Base-by-base conservation (phyloP, 2,113 vertebrate species). In the Sebastes schlegelii region DNA sequence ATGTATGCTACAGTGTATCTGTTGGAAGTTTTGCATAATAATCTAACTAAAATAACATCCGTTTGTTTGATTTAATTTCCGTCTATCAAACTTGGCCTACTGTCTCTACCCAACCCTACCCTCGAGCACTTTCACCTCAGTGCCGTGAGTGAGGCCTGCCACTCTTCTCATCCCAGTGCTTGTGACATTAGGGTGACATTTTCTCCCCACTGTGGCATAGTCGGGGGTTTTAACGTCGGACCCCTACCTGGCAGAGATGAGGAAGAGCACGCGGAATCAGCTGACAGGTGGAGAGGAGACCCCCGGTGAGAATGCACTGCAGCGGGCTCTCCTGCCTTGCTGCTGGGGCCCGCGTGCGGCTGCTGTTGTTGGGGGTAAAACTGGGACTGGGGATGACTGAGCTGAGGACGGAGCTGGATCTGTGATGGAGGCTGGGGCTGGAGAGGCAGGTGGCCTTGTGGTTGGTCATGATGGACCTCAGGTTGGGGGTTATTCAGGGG, bases 151-250 rank as follows among this genome's bases (percentile, higher is more conserved):
- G 87, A 86, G 74, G 85, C 87, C 88, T 94, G 92, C 80, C 92
- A 92, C 57, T 94, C 87, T 92, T 79, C 82, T 60, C 66, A 57
- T 88, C 86, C 83, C 88, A 76, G 4, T 10, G 65, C 86, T 57
- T 51, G 71, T 92, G 92, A 93, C 90, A 94, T 94, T 94, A 80
- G 70, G 52, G 55, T 94, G 91, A 90, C 90, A 94, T 94, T 94
- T 94, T 79, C 87, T 80, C 83, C 92, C 90, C 81, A 90, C 90
- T 90, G 90, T 82, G 89, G 49, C 83, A 57, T 89, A 86, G 86
- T 87, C 4, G 81, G 83, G 82, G 75, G 83, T 71, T 79, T 83
- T 75, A 83, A 82, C 63, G 73, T 43, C 34, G 61, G 69, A 71
- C 72, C 86, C 90, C 92, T 95, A 96, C 94, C 94, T 48, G 92